Conservation (phyloP, 2,797 vertebrate genomes). For the Enteromius unitaeniatus region DNA sequence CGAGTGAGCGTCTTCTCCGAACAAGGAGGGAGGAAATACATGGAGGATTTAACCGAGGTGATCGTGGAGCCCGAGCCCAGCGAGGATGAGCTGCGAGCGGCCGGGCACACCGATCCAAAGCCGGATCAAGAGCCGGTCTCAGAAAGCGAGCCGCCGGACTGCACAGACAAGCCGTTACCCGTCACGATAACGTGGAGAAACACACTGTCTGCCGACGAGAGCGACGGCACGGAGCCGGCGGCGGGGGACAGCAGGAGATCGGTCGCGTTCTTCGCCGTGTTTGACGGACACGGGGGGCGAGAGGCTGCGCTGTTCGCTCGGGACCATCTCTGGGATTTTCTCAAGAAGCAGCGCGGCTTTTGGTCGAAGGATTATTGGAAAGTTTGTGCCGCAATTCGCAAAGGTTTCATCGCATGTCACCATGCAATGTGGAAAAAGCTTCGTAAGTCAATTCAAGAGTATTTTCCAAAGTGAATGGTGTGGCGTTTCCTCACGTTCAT, state of each 20-base stretch:
- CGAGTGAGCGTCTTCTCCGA: constrained; percentile 91
- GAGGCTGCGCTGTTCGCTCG: constrained; percentile 94
- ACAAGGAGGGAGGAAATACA: constrained; percentile 95
- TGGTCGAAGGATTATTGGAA: constrained; percentile 87
- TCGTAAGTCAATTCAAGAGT: constrained; percentile 78
- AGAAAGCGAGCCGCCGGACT: constrained; percentile 47
- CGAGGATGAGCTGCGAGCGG: constrained; percentile 71
- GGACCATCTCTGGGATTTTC: constrained; percentile 89
- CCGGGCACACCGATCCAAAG: constrained; percentile 46
- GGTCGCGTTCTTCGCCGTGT: constrained; percentile 92
- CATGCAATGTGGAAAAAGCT: constrained; percentile 98
- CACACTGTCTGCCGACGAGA: constrained; percentile 61
- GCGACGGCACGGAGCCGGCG: constrained; percentile 57
- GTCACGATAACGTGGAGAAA: constrained; percentile 71
- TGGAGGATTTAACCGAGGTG: constrained; percentile 96
- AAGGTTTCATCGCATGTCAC: constrained; percentile 94
- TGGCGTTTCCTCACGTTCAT: background rate
- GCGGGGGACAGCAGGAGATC: constrained; percentile 69
- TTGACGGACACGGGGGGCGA: constrained; percentile 93
- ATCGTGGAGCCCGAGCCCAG: constrained; percentile 88
- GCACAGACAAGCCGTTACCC: constrained; percentile 57
- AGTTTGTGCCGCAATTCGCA: constrained; percentile 90
- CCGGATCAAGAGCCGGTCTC: constrained; percentile 25
- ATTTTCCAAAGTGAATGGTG: background rate
- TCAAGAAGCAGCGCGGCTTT: constrained; percentile 93